These are phyloP conservation scores for Picathartes gymnocephalus DNA, from an alignment of 2,113 vertebrate species.

Conservation along the genomic window DNA sequence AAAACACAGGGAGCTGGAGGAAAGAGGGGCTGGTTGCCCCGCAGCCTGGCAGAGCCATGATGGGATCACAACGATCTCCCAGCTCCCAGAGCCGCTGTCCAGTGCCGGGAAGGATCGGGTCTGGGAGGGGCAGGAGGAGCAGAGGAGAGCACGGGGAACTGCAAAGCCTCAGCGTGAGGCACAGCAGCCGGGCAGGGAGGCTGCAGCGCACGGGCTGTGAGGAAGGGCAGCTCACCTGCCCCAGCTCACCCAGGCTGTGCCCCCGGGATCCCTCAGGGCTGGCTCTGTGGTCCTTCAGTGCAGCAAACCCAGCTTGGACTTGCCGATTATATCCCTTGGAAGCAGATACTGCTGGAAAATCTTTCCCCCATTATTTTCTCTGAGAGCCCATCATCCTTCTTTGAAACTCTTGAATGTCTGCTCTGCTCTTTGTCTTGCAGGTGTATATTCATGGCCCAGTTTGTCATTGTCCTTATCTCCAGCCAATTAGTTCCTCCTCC, in stretches of 20 bases:
- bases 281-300: neutral
- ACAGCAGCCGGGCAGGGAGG: neutral
- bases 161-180: fast-evolving
- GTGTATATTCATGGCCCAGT: neutral
- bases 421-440: neutral
- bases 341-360: neutral
- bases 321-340: neutral
- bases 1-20: neutral
- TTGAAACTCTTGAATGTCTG: neutral
- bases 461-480: neutral
- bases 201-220: neutral
- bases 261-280: fast-evolving
- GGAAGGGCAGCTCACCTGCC: neutral
- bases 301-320: neutral
- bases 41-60: neutral
- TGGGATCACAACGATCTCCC: neutral
- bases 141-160: neutral
- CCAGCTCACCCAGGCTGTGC: neutral
- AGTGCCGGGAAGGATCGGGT: fast-evolving
- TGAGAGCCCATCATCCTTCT: neutral
- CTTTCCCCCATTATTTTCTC: neutral
- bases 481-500: neutral
- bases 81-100: fast-evolving
- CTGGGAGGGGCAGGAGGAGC: neutral
- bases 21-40: neutral